Evolutionary conservation across 2,797 vertebrate species (phyloP).

Genomic region (Dendrocincla tyrannina): DNA sequence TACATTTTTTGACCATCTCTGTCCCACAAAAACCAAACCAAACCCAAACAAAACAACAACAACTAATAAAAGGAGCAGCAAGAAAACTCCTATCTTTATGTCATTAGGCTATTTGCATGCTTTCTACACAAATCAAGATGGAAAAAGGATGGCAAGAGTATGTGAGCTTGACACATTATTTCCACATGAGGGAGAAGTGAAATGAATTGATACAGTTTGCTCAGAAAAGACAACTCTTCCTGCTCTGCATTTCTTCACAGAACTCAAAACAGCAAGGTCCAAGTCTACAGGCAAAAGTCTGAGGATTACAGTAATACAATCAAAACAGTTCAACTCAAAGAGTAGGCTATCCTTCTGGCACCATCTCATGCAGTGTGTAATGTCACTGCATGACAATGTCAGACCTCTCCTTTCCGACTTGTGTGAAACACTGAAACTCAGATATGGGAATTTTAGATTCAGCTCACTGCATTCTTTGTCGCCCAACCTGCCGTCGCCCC

Average conservation of each 20-base stretch:
- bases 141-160: not conserved
- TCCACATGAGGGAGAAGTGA: not conserved
- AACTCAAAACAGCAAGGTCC: not conserved
- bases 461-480: not conserved
- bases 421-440: not conserved
- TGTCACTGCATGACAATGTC: not conserved
- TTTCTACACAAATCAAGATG: not conserved
- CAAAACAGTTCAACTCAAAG: not conserved
- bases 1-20: not conserved
- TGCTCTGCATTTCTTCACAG: not conserved
- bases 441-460: not conserved
- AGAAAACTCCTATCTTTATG: not conserved
- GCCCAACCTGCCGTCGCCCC: not conserved
- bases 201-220: rapidly evolving
- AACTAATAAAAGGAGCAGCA: not conserved
- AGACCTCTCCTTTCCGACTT: not conserved
- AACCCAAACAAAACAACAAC: not conserved
- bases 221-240: not conserved
- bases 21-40: not conserved
- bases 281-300: not conserved
- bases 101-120: not conserved
- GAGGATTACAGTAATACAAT: not conserved
- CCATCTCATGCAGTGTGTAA: not conserved
- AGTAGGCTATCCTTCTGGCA: not conserved
- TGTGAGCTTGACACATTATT: rapidly evolving